Evolutionary conservation across 2,797 vertebrate genomes (phyloP).

Genomic region (Pangasius larnaudii): DNA sequence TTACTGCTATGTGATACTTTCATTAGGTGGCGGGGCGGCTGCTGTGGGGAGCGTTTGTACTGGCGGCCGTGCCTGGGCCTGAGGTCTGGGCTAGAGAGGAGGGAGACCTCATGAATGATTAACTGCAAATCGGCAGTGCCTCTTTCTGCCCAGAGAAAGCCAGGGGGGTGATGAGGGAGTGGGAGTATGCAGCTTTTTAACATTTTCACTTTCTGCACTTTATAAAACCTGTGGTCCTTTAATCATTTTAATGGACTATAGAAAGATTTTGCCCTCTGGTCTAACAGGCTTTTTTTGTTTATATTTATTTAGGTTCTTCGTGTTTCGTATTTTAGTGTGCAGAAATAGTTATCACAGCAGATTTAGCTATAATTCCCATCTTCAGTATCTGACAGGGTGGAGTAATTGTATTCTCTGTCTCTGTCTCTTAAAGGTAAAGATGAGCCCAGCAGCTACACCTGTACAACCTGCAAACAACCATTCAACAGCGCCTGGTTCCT

Average conservation of each 20-base stretch:
- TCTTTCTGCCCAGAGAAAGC: slow-evolving; percentile 35
- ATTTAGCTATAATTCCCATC: slow-evolving; percentile 11
- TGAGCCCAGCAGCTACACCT: slow-evolving; percentile 98
- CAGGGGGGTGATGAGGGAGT: slow-evolving; percentile 37
- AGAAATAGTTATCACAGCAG: slow-evolving; percentile 7
- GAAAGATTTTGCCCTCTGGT: slow-evolving; percentile 31
- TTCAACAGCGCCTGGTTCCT: slow-evolving; percentile 99
- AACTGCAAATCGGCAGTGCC: slow-evolving; percentile 52
- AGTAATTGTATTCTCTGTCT: slow-evolving; percentile 71
- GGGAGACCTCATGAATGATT: slow-evolving; percentile 59
- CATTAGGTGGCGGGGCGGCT: slow-evolving; percentile 48
- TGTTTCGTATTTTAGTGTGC: background rate
- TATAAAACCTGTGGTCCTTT: slow-evolving; percentile 18
- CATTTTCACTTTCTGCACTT: slow-evolving; percentile 37
- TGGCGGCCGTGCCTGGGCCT: slow-evolving; percentile 27
- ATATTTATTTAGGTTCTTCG: background rate
- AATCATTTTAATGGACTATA: slow-evolving; percentile 37
- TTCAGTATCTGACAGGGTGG: slow-evolving; percentile 6
- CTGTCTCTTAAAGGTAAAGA: slow-evolving; percentile 92
- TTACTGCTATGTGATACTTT: slow-evolving; percentile 58
- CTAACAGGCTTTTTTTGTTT: slow-evolving; percentile 1
- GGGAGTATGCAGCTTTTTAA: slow-evolving; percentile 40
- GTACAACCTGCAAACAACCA: slow-evolving; percentile 99
- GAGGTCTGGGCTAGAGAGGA: slow-evolving; percentile 34
- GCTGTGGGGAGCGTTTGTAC: slow-evolving; percentile 43